phyloP scores from a whole-genome alignment of 2,797 vertebrate genomes.

The Manis crassicaudata region DNA sequence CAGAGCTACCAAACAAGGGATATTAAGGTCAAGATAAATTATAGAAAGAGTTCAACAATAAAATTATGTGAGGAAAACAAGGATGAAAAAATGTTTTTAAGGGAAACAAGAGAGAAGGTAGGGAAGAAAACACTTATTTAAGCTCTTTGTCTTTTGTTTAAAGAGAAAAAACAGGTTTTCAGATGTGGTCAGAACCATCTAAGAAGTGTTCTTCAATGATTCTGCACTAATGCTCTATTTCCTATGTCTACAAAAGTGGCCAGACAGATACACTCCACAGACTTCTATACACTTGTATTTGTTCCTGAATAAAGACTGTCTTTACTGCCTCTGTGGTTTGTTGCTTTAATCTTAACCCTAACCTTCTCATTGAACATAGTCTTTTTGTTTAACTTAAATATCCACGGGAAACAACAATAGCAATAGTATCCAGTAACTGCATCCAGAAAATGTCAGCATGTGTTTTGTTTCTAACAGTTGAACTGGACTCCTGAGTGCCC shows the following conservation, averaged over 20 bases:
- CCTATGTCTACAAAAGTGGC: neutral
- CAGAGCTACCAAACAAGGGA: neutral
- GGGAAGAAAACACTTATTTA: neutral
- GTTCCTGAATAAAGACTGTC: neutral
- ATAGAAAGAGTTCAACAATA: neutral
- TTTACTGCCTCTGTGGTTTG: neutral
- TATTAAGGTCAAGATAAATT: neutral
- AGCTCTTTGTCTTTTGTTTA: neutral
- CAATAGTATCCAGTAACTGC: neutral
- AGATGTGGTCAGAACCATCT: neutral
- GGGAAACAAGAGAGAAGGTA: neutral
- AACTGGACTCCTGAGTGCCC: neutral
- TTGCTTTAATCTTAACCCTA: neutral
- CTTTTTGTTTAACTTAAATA: conserved; percentile 27
- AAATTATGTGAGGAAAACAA: neutral
- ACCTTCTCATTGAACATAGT: conserved; percentile 5
- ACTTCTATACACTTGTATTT: neutral
- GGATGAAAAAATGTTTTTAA: neutral
- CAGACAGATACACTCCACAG: neutral
- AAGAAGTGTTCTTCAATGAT: neutral
- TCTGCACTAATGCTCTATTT: neutral
- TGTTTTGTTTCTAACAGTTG: neutral
- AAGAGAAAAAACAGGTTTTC: neutral
- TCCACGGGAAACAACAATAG: conserved; percentile 7
- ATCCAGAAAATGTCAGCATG: neutral